phyloP scores from a whole-genome alignment of 64 coral and sea anemone species.

The Stichodactyla mertensii region DNA sequence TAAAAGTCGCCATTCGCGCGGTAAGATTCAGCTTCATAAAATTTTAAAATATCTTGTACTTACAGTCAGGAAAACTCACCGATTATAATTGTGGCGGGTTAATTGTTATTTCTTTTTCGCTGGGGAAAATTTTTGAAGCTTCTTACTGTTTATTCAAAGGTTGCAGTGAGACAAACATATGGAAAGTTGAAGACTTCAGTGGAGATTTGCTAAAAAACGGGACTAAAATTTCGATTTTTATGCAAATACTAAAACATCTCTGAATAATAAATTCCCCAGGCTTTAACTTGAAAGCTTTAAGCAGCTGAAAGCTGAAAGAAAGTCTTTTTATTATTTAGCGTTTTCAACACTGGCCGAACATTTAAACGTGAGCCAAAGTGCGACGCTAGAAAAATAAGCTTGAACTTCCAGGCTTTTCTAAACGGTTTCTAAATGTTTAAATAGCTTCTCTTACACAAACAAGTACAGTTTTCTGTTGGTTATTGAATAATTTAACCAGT shows the following conservation, averaged over 20 bases:
- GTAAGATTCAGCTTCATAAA: background rate
- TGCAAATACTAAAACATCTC: constrained; percentile 1
- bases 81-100: background rate
- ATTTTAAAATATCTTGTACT: background rate
- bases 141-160: background rate
- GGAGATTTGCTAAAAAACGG: constrained; percentile 1
- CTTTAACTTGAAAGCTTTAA: background rate
- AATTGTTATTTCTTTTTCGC: background rate
- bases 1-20: constrained; percentile 18
- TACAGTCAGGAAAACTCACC: background rate
- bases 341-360: background rate
- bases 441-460: background rate
- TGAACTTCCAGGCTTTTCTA: background rate
- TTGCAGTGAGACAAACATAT: background rate
- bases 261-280: background rate
- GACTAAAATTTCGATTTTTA: background rate
- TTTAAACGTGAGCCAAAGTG: background rate
- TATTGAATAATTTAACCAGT: background rate
- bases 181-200: background rate
- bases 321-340: background rate
- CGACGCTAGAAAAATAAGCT: background rate
- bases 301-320: background rate
- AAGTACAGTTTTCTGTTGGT: background rate
- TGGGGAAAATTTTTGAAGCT: background rate
- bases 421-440: background rate